Evolutionary conservation across 23 tunicate genomes (phyloP), one percentile per base, ranked within the genome.

Genomic region (Aplidium turbinatum): DNA sequence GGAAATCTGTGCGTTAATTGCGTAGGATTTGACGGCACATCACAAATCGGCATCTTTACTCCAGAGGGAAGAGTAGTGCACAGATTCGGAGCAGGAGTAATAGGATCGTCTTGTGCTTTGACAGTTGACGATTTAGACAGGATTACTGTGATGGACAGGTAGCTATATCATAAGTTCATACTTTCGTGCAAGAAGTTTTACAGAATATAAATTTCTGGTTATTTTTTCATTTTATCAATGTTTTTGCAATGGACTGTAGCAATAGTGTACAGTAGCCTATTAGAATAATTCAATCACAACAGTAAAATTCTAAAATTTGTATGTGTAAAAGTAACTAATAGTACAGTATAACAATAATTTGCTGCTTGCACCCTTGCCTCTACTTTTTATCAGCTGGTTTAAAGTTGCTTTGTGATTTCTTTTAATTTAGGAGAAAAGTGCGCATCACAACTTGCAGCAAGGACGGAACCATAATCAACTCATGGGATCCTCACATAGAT

Each of bases 1-100:
- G 94, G 94, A 35, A 72, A 86, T 35, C 22, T 86, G 4, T 86
- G 94, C 35, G 75, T 86, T 4, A 79, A 80, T 33, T 79, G 85
- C 26, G 86, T 80, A 20, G 94, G 86, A 2, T 76, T 68, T 39
- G 81, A 86, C 47, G 85, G 82, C 32, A 68, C 82, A 0, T 86
- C 94, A 31, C 53, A 66, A 42, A 79, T 86, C 29, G 85, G 81
- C n/a, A 86, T 86, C 26, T 75, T 78, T 65, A 26, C 94, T 35
- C 75, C 85, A 0, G 86, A 79, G 11, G 94, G 94, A 7, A 70
- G 47, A 53, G 16, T 70, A 16, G 34, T 79, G 2, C 20, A 58
- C 27, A 47, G 30, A 18, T 73, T 86, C 45, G 94, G 85, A 0
- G 65, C 48, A 51, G 76, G 81, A 3, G 28, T 39, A 19, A 72